phyloP scores from a whole-genome alignment of 2,888 invertebrate species.

The Acleris emargana region DNA sequence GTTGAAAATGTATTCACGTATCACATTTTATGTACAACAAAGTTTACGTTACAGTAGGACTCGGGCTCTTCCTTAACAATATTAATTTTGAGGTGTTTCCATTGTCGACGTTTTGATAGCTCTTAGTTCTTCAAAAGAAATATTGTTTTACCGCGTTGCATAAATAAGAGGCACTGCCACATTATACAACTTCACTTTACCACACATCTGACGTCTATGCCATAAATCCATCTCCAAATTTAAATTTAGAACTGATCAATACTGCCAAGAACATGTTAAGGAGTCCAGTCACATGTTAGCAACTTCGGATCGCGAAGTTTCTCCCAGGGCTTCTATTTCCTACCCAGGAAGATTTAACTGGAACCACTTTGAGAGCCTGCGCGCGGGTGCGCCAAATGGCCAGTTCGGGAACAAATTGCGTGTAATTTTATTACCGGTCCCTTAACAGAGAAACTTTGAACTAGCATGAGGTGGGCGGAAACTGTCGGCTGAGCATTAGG shows the following conservation, averaged over 20 bases:
- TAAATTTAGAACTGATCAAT: constrained; percentile 2
- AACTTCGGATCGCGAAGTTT: constrained; percentile 15
- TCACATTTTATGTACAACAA: no score
- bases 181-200: no score
- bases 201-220: no score
- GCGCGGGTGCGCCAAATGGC: constrained; percentile 70
- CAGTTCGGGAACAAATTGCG: constrained; percentile 63
- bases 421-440: constrained; percentile 69
- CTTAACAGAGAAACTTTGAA: constrained; percentile 51
- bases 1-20: no score
- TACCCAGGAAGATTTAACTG: constrained; percentile 46
- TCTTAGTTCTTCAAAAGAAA: no score
- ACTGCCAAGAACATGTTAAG: background rate
- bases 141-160: no score
- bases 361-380: constrained; percentile 52
- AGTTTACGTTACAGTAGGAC: no score
- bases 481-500: constrained; percentile 16
- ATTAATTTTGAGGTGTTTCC: no score
- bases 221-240: no score
- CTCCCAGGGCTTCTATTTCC: constrained; percentile 27
- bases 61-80: no score
- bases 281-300: constrained; percentile 21
- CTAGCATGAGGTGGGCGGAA: constrained; percentile 34
- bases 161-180: no score
- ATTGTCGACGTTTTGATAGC: no score